A percentile compares a stretch with the other conserved stretches of the same genome.
Conservation (phyloP, 2,888 invertebrate genomes). For the Protodeltote pygarga region DNA sequence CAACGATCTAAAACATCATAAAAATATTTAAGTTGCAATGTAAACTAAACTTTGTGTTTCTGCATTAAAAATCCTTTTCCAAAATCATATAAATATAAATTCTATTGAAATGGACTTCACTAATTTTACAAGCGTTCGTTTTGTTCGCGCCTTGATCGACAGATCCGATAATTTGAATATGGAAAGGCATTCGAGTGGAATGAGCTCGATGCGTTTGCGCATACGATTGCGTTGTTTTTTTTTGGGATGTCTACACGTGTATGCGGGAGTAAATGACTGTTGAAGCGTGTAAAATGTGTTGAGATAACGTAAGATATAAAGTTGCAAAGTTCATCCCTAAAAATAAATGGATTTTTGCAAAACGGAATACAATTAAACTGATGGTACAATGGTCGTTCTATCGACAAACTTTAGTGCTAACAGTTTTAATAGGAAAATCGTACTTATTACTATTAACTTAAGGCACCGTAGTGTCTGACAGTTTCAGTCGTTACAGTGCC, state of each 20-base stretch:
- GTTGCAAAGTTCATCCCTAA: neutral
- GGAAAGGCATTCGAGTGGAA: slow-evolving; percentile 73
- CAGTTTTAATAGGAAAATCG: too few relatives aligned
- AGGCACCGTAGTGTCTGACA: too few relatives aligned
- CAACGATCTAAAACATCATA: too few relatives aligned
- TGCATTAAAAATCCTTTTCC: too few relatives aligned
- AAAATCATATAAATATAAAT: too few relatives aligned
- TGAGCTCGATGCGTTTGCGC: slow-evolving; percentile 56
- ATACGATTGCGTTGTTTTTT: slow-evolving; percentile 44
- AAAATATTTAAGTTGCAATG: too few relatives aligned
- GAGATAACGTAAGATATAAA: slow-evolving; percentile 1
- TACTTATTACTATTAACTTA: too few relatives aligned
- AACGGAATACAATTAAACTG: neutral
- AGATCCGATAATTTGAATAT: slow-evolving; percentile 84
- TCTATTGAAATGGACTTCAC: too few relatives aligned
- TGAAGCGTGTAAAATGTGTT: slow-evolving; percentile 23
- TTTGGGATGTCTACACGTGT: slow-evolving; percentile 13
- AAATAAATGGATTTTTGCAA: neutral
- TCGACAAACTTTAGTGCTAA: too few relatives aligned
- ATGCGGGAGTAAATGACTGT: slow-evolving; percentile 15
- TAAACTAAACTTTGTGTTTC: too few relatives aligned
- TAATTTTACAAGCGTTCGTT: slow-evolving; percentile 71
- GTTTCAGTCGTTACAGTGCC: too few relatives aligned
- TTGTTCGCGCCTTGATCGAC: slow-evolving; percentile 80
- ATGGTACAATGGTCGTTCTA: too few relatives aligned